These are phyloP conservation scores for Bucorvus abyssinicus DNA, from an alignment of 2,797 vertebrate genomes.

Conservation along the genomic window DNA sequence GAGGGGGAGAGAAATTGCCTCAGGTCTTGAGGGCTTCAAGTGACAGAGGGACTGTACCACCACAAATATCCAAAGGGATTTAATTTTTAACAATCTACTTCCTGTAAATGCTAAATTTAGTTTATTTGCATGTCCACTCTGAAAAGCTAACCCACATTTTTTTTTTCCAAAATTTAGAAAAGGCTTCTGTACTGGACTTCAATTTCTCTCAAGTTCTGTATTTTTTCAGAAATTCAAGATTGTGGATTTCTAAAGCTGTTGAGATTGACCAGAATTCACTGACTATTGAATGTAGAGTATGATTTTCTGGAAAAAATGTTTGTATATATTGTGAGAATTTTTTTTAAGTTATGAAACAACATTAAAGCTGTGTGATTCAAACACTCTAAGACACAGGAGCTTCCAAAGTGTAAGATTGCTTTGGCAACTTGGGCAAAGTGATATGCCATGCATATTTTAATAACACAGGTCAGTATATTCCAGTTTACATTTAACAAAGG, in stretches of 20 bases:
- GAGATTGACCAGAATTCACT: background rate
- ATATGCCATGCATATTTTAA: conserved; percentile 14
- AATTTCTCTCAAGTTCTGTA: background rate
- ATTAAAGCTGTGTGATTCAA: background rate
- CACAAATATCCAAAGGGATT: background rate
- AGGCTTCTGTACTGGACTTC: background rate
- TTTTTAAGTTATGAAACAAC: background rate
- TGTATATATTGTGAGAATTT: background rate
- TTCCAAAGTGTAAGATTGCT: conserved; percentile 30
- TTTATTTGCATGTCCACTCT: background rate
- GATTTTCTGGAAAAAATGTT: background rate
- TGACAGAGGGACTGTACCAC: no score
- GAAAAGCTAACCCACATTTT: background rate
- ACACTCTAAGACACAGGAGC: background rate
- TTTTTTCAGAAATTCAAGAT: background rate
- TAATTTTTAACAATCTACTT: background rate
- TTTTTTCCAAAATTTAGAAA: no score
- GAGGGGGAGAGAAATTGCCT: no score
- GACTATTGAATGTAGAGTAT: background rate
- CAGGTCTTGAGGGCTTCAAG: no score
- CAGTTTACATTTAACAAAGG: background rate
- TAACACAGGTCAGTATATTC: background rate
- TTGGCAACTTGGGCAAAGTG: background rate
- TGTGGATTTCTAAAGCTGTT: background rate
- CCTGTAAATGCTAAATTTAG: background rate